phyloP scores from a whole-genome alignment of 2,113 vertebrate species.

The Larimichthys crocea region DNA sequence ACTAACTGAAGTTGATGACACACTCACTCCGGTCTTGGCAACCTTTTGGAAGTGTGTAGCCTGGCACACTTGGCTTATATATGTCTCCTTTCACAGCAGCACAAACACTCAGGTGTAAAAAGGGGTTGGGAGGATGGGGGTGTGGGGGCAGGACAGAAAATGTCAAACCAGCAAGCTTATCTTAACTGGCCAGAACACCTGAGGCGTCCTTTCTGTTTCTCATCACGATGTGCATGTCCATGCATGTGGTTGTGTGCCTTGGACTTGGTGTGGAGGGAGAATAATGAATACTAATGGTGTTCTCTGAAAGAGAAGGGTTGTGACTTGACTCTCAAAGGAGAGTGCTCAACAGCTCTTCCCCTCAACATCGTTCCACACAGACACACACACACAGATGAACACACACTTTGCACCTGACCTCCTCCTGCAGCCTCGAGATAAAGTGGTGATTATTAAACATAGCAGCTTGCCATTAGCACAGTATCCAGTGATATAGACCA shows the following conservation, averaged over 20 bases:
- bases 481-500: conserved; percentile 49
- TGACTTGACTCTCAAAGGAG: conserved; percentile 79
- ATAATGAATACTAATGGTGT: conserved; percentile 80
- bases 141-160: conserved; percentile 53
- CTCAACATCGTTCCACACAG: conserved; percentile 22
- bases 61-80: conserved; percentile 39
- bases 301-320: conserved; percentile 75
- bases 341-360: conserved; percentile 48
- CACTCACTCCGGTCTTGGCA: conserved; percentile 14
- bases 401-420: conserved; percentile 61
- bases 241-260: conserved; percentile 60
- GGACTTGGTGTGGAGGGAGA: conserved; percentile 62
- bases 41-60: conserved; percentile 3
- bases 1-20: conserved; percentile 40
- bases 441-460: conserved; percentile 74
- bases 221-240: conserved; percentile 57
- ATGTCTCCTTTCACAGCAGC: conserved; percentile 49
- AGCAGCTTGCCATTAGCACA: conserved; percentile 67
- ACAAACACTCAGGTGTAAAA: conserved; percentile 53
- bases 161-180: conserved; percentile 78
- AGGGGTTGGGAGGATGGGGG: background rate
- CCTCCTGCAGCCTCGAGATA: conserved; percentile 64
- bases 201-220: conserved; percentile 67
- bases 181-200: conserved; percentile 79
- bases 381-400: conserved; percentile 24